Percentiles rank a stretch among this genome's conserved stretches.
These are phyloP conservation scores for Spheniscus humboldti DNA, from an alignment of 2,797 vertebrate genomes.

Conservation along the genomic window DNA sequence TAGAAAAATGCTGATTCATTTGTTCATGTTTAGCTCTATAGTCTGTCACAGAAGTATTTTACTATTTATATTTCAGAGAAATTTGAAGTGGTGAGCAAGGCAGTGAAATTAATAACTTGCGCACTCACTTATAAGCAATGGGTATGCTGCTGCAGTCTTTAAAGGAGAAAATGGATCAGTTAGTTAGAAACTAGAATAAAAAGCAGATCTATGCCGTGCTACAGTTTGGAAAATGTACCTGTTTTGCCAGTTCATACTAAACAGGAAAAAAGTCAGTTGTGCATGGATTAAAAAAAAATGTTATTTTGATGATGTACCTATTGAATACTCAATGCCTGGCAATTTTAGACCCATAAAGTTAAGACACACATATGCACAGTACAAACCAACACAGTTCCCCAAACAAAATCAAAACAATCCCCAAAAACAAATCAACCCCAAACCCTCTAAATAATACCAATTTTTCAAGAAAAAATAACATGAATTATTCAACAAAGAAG, in stretches of 20 bases:
- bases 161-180: not conserved
- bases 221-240: not conserved
- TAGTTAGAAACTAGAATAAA: not conserved
- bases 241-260: not conserved
- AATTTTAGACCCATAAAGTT: not conserved
- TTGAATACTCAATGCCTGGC: not conserved
- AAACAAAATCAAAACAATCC: no score
- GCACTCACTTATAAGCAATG: not conserved
- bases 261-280: not conserved
- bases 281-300: not conserved
- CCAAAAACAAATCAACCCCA: not conserved
- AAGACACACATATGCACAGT: not conserved
- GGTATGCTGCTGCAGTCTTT: not conserved
- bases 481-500: not conserved
- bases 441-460: not conserved
- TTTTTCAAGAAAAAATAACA: not conserved
- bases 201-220: not conserved
- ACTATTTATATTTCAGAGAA: not conserved
- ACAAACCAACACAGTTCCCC: not conserved
- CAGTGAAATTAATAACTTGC: not conserved
- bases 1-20: not conserved
- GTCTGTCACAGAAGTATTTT: not conserved
- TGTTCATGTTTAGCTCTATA: not conserved
- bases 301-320: not conserved
- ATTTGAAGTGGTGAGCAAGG: not conserved